These are phyloP conservation scores for Anser cygnoides DNA, from an alignment of 2,113 vertebrate species.

Conservation along the genomic window DNA sequence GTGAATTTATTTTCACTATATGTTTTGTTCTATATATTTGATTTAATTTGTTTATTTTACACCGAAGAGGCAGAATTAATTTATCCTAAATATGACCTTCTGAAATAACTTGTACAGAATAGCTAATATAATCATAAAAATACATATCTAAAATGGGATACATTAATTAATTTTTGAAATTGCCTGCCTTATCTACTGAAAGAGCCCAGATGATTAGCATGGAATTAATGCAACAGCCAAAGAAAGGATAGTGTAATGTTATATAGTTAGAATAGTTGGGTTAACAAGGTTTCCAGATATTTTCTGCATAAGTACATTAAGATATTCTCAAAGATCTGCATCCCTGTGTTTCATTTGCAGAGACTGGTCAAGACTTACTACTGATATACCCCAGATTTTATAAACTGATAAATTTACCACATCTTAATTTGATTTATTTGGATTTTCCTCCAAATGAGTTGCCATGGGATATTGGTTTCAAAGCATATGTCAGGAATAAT, in stretches of 20 bases:
- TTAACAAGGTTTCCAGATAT: background rate
- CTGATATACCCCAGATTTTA: background rate
- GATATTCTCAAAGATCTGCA: background rate
- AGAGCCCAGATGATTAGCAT: background rate
- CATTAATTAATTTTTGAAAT: background rate
- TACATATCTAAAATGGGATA: background rate
- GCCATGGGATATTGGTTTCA: background rate
- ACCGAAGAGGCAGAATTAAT: background rate
- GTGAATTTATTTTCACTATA: background rate
- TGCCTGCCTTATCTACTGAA: background rate
- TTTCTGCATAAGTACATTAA: background rate
- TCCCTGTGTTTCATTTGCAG: background rate
- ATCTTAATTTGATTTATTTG: fast-evolving
- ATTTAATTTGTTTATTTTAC: background rate
- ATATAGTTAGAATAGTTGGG: background rate
- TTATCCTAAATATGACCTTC: background rate
- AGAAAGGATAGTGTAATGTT: background rate
- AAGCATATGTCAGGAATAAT: background rate
- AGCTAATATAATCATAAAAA: background rate
- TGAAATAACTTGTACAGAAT: background rate
- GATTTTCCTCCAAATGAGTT: background rate
- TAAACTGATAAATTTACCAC: background rate
- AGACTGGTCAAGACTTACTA: background rate
- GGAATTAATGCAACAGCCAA: background rate
- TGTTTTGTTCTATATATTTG: background rate